Base-by-base conservation (phyloP, 2,113 vertebrate species). In the Poeciliopsis retropinna region DNA sequence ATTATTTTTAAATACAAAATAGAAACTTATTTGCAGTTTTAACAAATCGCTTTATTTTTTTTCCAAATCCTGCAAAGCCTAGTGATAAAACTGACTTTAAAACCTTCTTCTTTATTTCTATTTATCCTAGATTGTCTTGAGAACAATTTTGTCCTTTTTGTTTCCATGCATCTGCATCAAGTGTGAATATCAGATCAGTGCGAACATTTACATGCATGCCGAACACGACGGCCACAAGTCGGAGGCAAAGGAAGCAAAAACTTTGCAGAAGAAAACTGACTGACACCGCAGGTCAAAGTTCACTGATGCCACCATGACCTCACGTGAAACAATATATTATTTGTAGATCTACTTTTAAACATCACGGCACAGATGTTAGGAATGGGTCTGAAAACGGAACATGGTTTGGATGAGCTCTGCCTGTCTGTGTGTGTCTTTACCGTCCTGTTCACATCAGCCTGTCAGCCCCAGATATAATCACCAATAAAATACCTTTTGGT, bases 121-220 rank as follows among this genome's bases (percentile, higher is more conserved):
- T 81, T 76, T 7, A 29, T 79, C 73, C 75, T 15, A 76, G 74
- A 80, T 27, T 17, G 71, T 88, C 70, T 79, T 60, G 37, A 75
- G 60, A 29, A 61, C 29, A 15, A 6, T 19, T 17, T 28, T 79
- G 30, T 39, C 67, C 8, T n/a, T 51, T 84, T 64, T 80, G 77
- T 74, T 82, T 85, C 75, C 84, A 85, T 89, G 86, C 90, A 88
- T 89, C 76, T 81, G 29, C 76, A 61, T 41, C 34, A 44, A 65
- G 81, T 77, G 75, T 78, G 83, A 89, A 90, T 85, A 88, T 80
- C 89, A 83, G 82, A 90, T 82, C 82, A 85, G 85, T 87, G 92
- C 84, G 89, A 87, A 77, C 72, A 79, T 88, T 82, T 78, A 82
- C 83, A 66, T 88, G 91, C 91, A 92, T 88, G 88, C 86, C 62